Evolutionary conservation across 2,113 vertebrate species (phyloP).

Genomic region (Serilophus lunatus): DNA sequence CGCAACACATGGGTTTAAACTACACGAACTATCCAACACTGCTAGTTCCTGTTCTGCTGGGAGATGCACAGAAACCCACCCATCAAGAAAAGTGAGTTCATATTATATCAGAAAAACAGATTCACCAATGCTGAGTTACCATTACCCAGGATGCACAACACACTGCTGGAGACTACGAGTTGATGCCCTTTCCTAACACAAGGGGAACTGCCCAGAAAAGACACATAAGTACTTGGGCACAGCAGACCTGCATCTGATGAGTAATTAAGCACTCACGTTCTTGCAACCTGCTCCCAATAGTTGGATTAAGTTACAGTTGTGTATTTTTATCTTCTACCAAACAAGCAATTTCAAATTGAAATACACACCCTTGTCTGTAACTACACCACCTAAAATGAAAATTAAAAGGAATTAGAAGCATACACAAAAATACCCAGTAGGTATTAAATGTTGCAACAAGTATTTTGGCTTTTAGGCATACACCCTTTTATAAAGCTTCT

Average conservation of each 20-base stretch:
- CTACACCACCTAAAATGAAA: background rate
- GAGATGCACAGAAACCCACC: background rate
- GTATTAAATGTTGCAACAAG: background rate
- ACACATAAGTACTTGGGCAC: background rate
- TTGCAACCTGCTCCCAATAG: background rate
- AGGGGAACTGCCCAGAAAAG: background rate
- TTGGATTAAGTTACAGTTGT: background rate
- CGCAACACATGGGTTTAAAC: background rate
- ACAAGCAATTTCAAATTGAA: background rate
- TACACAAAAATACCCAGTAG: background rate
- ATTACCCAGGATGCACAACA: background rate
- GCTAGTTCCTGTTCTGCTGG: background rate
- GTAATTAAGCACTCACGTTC: background rate
- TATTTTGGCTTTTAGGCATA: background rate
- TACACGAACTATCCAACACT: background rate
- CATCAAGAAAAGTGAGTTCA: background rate
- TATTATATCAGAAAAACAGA: background rate
- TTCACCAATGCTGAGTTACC: background rate
- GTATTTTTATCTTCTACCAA: background rate
- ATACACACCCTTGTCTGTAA: background rate
- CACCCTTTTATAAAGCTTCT: background rate
- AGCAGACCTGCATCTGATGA: background rate
- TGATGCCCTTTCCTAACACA: background rate
- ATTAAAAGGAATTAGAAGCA: background rate
- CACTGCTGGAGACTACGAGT: background rate